Percentiles rank a stretch among this genome's conserved stretches.
These are phyloP conservation scores for Hyaena hyaena DNA, from an alignment of 2,113 vertebrate species.

Conservation along the genomic window DNA sequence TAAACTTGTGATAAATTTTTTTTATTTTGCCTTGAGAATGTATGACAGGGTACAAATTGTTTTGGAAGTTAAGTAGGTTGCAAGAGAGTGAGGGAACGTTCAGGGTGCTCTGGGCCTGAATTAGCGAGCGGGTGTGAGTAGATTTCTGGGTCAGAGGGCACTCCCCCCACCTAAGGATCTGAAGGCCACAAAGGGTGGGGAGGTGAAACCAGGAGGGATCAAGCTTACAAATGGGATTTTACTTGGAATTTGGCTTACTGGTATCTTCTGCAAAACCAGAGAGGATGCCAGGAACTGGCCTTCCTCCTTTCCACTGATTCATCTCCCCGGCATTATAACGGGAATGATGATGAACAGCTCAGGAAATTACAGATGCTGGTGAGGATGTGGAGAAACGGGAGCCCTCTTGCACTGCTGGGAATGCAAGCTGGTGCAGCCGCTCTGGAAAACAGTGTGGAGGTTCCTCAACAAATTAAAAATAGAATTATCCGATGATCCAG, in stretches of 20 bases:
- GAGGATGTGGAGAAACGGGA: too few relatives aligned
- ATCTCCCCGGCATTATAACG: accelerated
- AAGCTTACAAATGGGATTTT: accelerated
- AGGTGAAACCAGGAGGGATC: accelerated
- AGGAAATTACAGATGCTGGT: too few relatives aligned
- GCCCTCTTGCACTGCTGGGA: too few relatives aligned
- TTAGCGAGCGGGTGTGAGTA: accelerated
- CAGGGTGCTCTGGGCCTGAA: accelerated
- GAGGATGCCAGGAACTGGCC: not conserved
- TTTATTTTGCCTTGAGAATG: not conserved
- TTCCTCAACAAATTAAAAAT: too few relatives aligned
- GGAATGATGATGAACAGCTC: too few relatives aligned
- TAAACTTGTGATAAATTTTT: not conserved
- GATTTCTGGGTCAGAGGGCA: accelerated
- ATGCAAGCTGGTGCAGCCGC: too few relatives aligned
- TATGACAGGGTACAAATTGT: accelerated
- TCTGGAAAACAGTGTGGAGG: too few relatives aligned
- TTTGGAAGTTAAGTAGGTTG: accelerated
- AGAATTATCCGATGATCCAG: too few relatives aligned
- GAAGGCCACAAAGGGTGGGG: too few relatives aligned
- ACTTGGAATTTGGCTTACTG: not conserved
- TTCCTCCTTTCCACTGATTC: accelerated
- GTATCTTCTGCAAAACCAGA: not conserved
- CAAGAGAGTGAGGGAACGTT: accelerated
- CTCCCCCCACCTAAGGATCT: not conserved